A percentile compares a stretch with the other conserved stretches of the same genome.
phyloP scores from a whole-genome alignment of 2,888 invertebrate species.

The Tanytarsus gracilentus region DNA sequence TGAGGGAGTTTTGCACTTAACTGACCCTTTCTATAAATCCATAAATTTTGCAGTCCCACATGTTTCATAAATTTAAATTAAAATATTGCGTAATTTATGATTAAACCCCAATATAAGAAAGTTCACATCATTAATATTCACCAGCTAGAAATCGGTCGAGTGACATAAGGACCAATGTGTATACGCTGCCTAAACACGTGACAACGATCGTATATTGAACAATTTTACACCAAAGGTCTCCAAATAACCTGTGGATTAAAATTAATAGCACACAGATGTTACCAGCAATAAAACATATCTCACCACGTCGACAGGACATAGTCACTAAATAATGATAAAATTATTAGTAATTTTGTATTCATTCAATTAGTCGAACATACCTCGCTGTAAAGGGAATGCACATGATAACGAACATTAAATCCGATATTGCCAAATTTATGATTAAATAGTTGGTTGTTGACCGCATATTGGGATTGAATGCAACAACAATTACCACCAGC shows the following conservation, averaged over 20 bases:
- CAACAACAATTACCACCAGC: slow-evolving; percentile 74
- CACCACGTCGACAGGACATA: too few species aligned
- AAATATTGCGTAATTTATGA: too few species aligned
- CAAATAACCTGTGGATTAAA: slow-evolving; percentile 59
- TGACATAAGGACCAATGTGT: slow-evolving; percentile 88
- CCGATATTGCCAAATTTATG: slow-evolving; percentile 80
- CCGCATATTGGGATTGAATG: slow-evolving; percentile 80
- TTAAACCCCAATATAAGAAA: too few species aligned
- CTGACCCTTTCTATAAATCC: too few species aligned
- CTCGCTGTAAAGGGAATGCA: slow-evolving; percentile 90
- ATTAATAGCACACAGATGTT: not conserved
- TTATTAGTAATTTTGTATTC: too few species aligned
- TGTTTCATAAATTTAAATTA: too few species aligned
- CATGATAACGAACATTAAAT: slow-evolving; percentile 80
- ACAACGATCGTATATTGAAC: slow-evolving; percentile 86
- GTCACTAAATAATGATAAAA: slow-evolving; percentile 60
- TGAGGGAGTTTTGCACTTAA: too few species aligned
- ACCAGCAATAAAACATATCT: too few species aligned
- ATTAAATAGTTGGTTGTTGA: slow-evolving; percentile 90
- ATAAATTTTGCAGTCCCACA: too few species aligned
- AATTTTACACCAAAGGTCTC: slow-evolving; percentile 76
- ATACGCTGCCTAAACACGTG: slow-evolving; percentile 85
- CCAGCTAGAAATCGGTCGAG: slow-evolving; percentile 86
- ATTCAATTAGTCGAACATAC: too few species aligned
- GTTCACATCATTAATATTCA: too few species aligned